These are phyloP conservation scores for Antedon mediterranea DNA, from an alignment of 53 echinoderm and acorn worm species.

Conservation along the genomic window DNA sequence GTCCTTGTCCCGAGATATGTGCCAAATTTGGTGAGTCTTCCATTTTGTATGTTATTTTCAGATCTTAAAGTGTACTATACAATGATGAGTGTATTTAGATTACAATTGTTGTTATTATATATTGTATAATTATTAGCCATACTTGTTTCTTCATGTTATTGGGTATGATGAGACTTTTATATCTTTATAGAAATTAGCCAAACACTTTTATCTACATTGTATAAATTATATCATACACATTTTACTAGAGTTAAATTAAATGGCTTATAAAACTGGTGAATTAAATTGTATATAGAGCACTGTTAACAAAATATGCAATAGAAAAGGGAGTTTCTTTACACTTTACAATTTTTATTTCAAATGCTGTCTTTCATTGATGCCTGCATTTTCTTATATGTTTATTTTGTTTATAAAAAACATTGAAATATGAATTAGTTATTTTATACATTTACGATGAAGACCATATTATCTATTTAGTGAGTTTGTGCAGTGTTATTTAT, in stretches of 20 bases:
- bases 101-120: not conserved
- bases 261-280: not conserved
- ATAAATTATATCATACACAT: not conserved
- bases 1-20: not conserved
- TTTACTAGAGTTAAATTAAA: not conserved
- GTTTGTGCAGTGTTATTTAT: not conserved
- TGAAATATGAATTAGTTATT: not conserved
- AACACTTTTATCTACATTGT: not conserved
- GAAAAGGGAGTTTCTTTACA: not conserved
- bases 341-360: not conserved
- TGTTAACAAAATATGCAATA: not conserved
- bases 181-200: not conserved
- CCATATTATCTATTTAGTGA: not conserved
- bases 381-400: not conserved
- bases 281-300: not conserved
- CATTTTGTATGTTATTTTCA: not conserved
- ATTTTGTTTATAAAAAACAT: not conserved
- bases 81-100: not conserved
- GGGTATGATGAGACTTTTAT: not conserved
- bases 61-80: not conserved
- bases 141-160: too few relatives aligned
- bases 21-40: constrained; percentile 1
- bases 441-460: not conserved
- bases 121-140: not conserved
- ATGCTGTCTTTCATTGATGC: not conserved